phyloP scores from a whole-genome alignment of 2,797 vertebrate genomes.

The Lagorchestes hirsutus region DNA sequence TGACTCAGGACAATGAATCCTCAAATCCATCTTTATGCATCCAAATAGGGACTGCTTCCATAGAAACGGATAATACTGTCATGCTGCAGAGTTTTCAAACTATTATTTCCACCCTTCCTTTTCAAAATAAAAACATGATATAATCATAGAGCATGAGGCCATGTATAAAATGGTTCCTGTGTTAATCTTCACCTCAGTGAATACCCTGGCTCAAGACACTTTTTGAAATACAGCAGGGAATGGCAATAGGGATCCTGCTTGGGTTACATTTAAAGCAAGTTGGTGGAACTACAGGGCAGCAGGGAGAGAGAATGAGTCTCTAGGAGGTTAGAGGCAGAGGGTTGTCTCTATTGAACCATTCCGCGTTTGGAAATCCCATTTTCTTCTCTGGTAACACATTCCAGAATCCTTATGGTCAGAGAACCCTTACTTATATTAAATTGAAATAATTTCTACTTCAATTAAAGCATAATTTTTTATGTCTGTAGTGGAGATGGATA shows the following conservation, averaged over 20 bases:
- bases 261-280: constrained; percentile 10
- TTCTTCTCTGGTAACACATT: constrained; percentile 9
- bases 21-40: constrained; percentile 50
- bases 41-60: constrained; percentile 50
- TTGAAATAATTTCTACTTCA: constrained; percentile 5
- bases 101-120: constrained; percentile 41
- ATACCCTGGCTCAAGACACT: constrained; percentile 29
- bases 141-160: constrained; percentile 57
- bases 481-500: background rate
- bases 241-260: background rate
- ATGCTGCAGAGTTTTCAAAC: constrained; percentile 35
- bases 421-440: background rate
- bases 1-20: constrained; percentile 43
- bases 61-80: constrained; percentile 50
- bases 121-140: constrained; percentile 43
- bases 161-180: constrained; percentile 69
- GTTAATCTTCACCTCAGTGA: constrained; percentile 69
- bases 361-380: background rate
- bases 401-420: background rate
- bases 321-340: background rate
- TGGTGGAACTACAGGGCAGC: background rate
- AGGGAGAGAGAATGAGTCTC: background rate
- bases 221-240: constrained; percentile 45
- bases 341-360: background rate
- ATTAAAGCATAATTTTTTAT: constrained; percentile 13